Conservation (phyloP, 1,140 invertebrate genomes). For the Diplogasteroides magnus region DNA sequence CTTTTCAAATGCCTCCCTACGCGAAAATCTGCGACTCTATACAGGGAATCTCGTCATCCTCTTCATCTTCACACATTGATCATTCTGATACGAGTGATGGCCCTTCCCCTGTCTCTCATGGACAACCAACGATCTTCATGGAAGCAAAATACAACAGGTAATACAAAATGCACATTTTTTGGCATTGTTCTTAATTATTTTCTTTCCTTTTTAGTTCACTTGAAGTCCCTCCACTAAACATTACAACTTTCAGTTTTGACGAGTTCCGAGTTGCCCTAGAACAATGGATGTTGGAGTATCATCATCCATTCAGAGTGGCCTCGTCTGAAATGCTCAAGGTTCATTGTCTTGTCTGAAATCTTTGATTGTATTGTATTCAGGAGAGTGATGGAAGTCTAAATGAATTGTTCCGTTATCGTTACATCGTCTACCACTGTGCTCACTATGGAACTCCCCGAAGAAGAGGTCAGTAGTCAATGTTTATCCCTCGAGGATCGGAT, state of each 20-base stretch:
- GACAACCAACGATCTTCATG: neutral
- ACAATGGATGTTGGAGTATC: conserved; percentile 36
- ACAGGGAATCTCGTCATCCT: too few species aligned
- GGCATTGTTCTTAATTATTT: too few species aligned
- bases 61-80: too few species aligned
- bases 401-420: conserved; percentile 40
- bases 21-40: too few species aligned
- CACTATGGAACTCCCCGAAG: conserved; percentile 43
- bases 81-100: neutral
- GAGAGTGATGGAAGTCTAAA: conserved; percentile 27
- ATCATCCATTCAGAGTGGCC: conserved; percentile 45
- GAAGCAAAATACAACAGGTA: neutral
- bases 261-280: conserved; percentile 42
- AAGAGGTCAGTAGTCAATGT: conserved; percentile 37
- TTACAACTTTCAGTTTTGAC: conserved; percentile 11
- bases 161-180: too few species aligned
- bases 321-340: conserved; percentile 39
- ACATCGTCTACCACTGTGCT: conserved; percentile 49
- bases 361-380: too few species aligned
- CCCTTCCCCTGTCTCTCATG: neutral
- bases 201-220: too few species aligned
- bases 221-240: neutral
- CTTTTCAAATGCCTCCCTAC: too few species aligned
- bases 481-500: too few species aligned
- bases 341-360: too few species aligned